Evolutionary conservation across 2,888 invertebrate species (phyloP), one percentile per base, ranked within the genome.

Genomic region (Metalampra italica): DNA sequence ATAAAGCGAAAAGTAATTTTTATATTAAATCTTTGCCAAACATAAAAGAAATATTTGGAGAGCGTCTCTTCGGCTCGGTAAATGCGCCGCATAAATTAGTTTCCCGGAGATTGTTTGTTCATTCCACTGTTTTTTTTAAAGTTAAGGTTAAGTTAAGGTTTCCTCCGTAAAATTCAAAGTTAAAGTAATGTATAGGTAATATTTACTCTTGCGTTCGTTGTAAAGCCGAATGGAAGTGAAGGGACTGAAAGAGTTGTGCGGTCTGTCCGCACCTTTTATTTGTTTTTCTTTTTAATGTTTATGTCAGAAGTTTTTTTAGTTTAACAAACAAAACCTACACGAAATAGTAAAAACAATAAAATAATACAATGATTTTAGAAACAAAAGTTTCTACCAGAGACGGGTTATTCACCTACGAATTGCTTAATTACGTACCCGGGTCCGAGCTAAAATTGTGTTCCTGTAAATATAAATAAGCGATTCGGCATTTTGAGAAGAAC

Each of bases 1-100:
- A 81, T 86, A 83, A 86, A 82, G 78, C 68, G 64, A 73, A 85
- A 86, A 82, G 83, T 87, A 87, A 87, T 89, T 88, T 84, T 83
- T 83, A 78, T 85, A 85, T 85, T 85, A 86, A 88, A 87, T 79
- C 81, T 78, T 77, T 81, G 73, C 68, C 74, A 74, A 86, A 85
- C 83, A 86, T 83, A 82, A 86, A 84, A 86, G 86, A 79, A 77
- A 78, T 72, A 75, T 78, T 75, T 65, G 65, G 59, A 61, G 64
- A 71, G 66, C 69, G 73, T 77, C 74, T 66, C 74, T 73, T 59
- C 71, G 66, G 56, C 71, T 71, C 75, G 70, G 60, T 71, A 75
- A 76, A 75, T 79, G 74, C 78, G 71, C 75, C 74, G 81, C 79
- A 85, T 84, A 87, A 87, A 89, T 88, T 89, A 89, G 87, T 89